phyloP scores from a whole-genome alignment of 2,888 invertebrate genomes.

The Lottia gigantea region DNA sequence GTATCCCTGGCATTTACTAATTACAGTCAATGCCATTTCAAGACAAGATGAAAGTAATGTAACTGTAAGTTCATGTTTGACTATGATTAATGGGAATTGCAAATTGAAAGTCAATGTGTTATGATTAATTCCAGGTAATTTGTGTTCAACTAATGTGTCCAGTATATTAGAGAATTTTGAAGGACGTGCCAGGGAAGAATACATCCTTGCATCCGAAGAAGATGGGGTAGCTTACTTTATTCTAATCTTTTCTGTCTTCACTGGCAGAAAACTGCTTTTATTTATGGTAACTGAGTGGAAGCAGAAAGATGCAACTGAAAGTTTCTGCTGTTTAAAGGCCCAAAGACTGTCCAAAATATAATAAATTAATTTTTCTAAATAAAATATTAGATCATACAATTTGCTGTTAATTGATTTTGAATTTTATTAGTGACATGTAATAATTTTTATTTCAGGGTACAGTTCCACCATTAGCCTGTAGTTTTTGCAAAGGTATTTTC shows the following conservation, averaged over 20 bases:
- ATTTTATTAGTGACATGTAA: background rate
- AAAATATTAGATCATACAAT: no score
- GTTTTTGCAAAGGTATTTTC: slow-evolving; percentile 73
- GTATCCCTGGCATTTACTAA: no score
- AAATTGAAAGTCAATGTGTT: no score
- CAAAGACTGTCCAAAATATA: no score
- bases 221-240: slow-evolving; percentile 43
- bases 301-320: background rate
- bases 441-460: slow-evolving; percentile 40
- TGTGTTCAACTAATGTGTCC: slow-evolving; percentile 10
- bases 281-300: background rate
- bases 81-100: no score
- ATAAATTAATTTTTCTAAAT: no score
- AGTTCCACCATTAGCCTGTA: slow-evolving; percentile 58
- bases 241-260: background rate
- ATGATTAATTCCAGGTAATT: background rate
- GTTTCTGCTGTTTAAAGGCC: no score
- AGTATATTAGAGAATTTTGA: slow-evolving; percentile 31
- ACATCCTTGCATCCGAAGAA: slow-evolving; percentile 44
- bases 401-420: no score
- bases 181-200: slow-evolving; percentile 46
- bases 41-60: no score
- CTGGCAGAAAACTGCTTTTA: no score
- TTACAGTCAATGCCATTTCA: no score
- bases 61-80: no score